A percentile compares a stretch with the other conserved stretches of the same genome.
Conservation (phyloP, 1,140 invertebrate genomes). For the Kradibia gibbosae region DNA sequence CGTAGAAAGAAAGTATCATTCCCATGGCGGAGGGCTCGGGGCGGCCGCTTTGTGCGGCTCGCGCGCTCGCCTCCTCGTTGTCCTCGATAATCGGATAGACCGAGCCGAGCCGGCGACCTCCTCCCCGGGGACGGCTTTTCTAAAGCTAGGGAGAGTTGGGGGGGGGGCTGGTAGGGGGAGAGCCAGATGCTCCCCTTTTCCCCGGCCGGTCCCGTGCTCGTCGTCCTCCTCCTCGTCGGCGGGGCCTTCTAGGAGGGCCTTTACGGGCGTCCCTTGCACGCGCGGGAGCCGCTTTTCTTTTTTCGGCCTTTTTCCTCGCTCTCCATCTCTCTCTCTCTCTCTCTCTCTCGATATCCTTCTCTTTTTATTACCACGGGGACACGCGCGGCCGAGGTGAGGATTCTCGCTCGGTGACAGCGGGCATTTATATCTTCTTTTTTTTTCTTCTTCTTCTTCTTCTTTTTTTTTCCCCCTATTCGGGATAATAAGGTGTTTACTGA, state of each 20-base stretch:
- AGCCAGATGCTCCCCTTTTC: constrained; percentile 17
- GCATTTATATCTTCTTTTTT: constrained; percentile 17
- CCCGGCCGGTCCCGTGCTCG: too few relatives aligned
- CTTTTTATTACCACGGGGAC: constrained; percentile 2
- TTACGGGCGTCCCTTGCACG: too few relatives aligned
- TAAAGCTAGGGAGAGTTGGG: neutral
- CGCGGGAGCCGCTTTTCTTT: neutral
- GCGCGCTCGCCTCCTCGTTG: constrained; percentile 3
- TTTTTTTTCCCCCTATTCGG: too few relatives aligned
- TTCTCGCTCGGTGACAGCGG: constrained; percentile 2
- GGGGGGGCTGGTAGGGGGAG: neutral
- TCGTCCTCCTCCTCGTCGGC: too few relatives aligned
- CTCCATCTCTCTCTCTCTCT: too few relatives aligned
- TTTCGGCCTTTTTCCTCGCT: too few relatives aligned
- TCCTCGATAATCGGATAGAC: constrained; percentile 67
- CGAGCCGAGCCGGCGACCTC: constrained; percentile 18
- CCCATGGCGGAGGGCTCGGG: constrained; percentile 63
- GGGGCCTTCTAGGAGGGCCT: too few relatives aligned
- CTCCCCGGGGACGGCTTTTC: constrained; percentile 50
- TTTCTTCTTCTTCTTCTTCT: too few relatives aligned
- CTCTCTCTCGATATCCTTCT: too few relatives aligned
- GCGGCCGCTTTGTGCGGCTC: constrained; percentile 57
- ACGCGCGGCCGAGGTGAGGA: constrained; percentile 6
- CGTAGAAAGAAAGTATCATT: constrained; percentile 63
- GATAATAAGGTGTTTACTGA: constrained; percentile 43